Conservation (phyloP, 2,113 vertebrate genomes). For the Stictonetta naevosa region DNA sequence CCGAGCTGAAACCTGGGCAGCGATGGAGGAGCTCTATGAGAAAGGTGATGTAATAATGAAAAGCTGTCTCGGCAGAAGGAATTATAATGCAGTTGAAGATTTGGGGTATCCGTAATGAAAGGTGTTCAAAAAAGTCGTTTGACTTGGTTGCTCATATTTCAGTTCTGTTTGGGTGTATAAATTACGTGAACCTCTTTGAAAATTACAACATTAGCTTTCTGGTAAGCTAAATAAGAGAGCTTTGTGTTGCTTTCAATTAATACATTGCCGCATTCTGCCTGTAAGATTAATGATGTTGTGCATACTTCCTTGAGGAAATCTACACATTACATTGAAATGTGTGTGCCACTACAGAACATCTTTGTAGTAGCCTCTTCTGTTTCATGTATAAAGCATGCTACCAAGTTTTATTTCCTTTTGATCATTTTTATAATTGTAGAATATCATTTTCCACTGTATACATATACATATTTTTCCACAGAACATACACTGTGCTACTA, state of each 20-base stretch:
- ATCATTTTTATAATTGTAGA: background rate
- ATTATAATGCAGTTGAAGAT: background rate
- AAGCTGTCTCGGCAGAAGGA: background rate
- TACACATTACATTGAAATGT: background rate
- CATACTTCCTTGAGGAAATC: background rate
- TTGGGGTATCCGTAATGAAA: background rate
- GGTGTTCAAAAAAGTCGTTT: background rate
- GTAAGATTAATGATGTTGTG: background rate
- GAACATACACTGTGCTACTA: background rate
- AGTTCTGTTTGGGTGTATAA: background rate
- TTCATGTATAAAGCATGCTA: background rate
- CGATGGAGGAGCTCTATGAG: slow-evolving; percentile 77
- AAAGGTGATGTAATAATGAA: slow-evolving; percentile 49
- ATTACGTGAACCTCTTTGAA: background rate
- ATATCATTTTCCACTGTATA: background rate
- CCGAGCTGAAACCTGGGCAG: slow-evolving; percentile 80
- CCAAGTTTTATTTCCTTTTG: background rate
- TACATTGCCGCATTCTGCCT: background rate
- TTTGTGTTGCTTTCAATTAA: background rate
- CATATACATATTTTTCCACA: too few relatives aligned
- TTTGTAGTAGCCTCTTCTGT: background rate
- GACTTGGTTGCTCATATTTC: background rate
- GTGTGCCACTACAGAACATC: background rate
- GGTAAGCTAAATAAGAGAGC: background rate
- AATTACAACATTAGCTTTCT: background rate